Evolutionary conservation across 2,113 vertebrate species (phyloP).

Genomic region (Regulus satrapa): DNA sequence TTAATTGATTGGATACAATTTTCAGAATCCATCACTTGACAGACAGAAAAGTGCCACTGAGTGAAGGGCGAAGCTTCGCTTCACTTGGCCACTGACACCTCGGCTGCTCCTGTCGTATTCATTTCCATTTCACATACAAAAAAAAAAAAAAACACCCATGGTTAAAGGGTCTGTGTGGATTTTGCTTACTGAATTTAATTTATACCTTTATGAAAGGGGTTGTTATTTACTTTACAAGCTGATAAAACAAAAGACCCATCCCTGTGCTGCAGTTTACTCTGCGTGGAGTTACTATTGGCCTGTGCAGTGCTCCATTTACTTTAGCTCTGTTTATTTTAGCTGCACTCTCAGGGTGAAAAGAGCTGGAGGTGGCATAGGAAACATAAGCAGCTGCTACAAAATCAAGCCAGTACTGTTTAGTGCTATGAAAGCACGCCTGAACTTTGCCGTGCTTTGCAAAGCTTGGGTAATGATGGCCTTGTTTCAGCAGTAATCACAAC

Average conservation of each 20-base stretch:
- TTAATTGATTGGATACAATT: background rate
- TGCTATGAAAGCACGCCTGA: background rate
- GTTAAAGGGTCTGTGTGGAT: background rate
- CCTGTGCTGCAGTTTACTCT: background rate
- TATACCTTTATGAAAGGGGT: background rate
- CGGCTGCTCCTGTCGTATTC: background rate
- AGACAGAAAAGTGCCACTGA: background rate
- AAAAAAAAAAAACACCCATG: background rate
- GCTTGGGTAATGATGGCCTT: accelerated
- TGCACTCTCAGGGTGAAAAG: background rate
- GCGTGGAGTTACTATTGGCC: background rate
- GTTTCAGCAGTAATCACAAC: background rate
- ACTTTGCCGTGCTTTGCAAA: background rate
- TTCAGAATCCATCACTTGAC: background rate
- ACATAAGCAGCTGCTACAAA: background rate
- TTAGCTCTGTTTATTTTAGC: background rate
- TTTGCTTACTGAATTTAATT: background rate
- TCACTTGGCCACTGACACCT: conserved; percentile 36
- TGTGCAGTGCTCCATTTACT: background rate
- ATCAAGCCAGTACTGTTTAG: background rate
- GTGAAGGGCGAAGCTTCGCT: background rate
- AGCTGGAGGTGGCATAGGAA: background rate
- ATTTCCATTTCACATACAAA: background rate
- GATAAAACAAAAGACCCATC: background rate
- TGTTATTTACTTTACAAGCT: conserved; percentile 5